Evolutionary conservation across 2,797 vertebrate genomes (phyloP), one percentile per base, ranked within the genome.

Genomic region (Atherinosoma microstoma): DNA sequence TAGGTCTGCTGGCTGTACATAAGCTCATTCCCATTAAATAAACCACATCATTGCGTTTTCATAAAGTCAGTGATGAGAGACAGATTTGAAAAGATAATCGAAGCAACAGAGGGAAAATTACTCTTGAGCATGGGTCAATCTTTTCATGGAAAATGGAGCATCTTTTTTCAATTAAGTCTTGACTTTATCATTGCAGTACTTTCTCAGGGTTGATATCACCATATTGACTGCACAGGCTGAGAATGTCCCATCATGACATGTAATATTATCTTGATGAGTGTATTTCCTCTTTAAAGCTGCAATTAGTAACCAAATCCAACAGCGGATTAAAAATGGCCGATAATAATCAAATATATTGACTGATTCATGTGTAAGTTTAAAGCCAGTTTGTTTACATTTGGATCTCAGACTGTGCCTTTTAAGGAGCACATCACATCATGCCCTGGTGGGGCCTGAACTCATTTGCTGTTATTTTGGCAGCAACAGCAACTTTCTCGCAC

Each of bases 391-490:
- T 70, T 71, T 18, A 27, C 58, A 20, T 10, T 36, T 22, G 18
- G 36, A 29, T 70, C 2, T 12, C 27, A 0, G 29, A n/a, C 32
- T 54, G 61, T 32, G 40, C 58, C 70, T 11, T 83, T 58, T 73
- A 61, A 68, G 71, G 4, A 67, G 13, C 45, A 10, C 3, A 70
- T 80, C 16, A 38, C 70, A 63, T 85, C 72, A 70, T 2, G 0
- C 70, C 58, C 59, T 42, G 38, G 0, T 35, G 70, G 51, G 68
- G 47, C 67, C 10, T 70, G 36, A 76, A 60, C 59, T 81, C 65
- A 63, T 77, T 47, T 49, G 57, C 22, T 70, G 35, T 73, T 70
- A 2, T 65, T 78, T 42, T 79, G 67, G 70, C 78, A 51, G 63
- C 34, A 27, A 3, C 53, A 7, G 67, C 32, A 47, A 64, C 20